Evolutionary conservation across 2,797 vertebrate genomes (phyloP).

Genomic region (Dicrostonyx torquatus): DNA sequence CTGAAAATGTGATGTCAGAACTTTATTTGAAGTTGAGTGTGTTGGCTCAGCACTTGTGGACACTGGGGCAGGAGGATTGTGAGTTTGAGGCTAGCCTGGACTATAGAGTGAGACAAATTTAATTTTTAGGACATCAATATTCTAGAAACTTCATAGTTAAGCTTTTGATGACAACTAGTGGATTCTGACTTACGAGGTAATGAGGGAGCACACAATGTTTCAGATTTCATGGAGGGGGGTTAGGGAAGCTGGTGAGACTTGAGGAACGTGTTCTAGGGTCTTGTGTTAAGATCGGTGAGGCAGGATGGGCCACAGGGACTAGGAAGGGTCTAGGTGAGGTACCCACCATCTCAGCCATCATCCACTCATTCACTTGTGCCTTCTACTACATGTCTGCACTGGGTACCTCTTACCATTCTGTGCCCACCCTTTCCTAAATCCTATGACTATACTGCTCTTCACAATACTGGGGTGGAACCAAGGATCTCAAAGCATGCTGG

Average conservation of each 20-base stretch:
- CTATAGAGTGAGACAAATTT: background rate
- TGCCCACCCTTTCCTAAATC: background rate
- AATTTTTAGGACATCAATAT: background rate
- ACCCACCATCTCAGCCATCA: background rate
- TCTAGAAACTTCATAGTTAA: background rate
- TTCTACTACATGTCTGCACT: background rate
- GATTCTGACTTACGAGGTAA: background rate
- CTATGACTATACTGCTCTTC: background rate
- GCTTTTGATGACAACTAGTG: background rate
- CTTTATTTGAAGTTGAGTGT: background rate
- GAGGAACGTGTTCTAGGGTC: background rate
- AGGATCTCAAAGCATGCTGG: background rate
- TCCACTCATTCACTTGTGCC: background rate
- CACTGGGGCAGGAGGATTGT: background rate
- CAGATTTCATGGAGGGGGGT: background rate
- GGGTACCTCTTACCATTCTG: background rate
- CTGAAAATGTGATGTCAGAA: background rate
- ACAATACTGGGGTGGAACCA: too few species aligned
- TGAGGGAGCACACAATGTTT: background rate
- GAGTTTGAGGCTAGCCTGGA: background rate
- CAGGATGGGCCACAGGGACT: background rate
- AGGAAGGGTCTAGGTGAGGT: background rate
- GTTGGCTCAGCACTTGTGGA: too few species aligned
- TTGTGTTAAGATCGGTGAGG: background rate
- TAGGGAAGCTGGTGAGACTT: background rate